These are phyloP conservation scores for Platyscapa corneri DNA, from an alignment of 1,140 invertebrate species.

Conservation along the genomic window DNA sequence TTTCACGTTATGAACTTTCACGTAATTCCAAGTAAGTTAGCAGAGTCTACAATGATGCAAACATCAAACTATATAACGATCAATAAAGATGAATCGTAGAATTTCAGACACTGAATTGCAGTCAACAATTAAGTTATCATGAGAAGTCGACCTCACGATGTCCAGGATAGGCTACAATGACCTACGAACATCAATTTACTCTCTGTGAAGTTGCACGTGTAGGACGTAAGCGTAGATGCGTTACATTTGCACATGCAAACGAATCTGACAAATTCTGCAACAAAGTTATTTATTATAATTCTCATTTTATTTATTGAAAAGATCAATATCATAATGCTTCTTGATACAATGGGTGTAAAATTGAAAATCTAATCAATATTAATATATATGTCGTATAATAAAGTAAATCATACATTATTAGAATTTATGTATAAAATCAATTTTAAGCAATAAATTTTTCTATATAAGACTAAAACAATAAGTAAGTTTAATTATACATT, in stretches of 20 bases:
- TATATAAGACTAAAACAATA: too few species aligned
- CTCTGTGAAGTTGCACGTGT: background rate
- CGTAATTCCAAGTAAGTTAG: background rate
- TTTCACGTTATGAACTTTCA: background rate
- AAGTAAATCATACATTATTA: too few species aligned
- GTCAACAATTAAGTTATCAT: background rate
- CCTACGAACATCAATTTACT: background rate
- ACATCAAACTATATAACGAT: background rate
- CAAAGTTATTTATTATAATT: too few species aligned
- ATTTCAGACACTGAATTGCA: background rate
- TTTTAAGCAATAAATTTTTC: too few species aligned
- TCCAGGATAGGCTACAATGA: background rate
- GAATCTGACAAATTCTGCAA: too few species aligned
- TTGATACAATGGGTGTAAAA: too few species aligned
- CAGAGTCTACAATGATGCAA: background rate
- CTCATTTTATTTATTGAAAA: too few species aligned
- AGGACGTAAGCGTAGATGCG: background rate
- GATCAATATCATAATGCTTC: too few species aligned
- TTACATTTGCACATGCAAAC: background rate
- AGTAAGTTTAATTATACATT: too few species aligned
- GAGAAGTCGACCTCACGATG: background rate
- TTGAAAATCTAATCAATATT: too few species aligned
- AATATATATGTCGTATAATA: too few species aligned
- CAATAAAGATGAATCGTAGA: background rate
- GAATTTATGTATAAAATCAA: too few species aligned